Percentiles rank a stretch among this genome's conserved stretches.
Evolutionary conservation across 2,113 vertebrate species (phyloP).

Genomic region (Antidorcas marsupialis): DNA sequence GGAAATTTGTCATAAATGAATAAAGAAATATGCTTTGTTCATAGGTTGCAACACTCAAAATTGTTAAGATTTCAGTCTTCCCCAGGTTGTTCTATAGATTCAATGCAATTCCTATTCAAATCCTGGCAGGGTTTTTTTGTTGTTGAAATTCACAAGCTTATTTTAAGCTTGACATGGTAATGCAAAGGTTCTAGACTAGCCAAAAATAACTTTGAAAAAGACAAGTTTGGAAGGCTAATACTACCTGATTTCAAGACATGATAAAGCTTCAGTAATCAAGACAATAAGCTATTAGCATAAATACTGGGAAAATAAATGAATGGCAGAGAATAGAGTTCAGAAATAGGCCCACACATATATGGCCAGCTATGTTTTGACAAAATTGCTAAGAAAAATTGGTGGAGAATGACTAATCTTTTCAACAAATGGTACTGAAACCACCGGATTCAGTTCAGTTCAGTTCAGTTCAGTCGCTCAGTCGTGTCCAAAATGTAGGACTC

Average conservation of each 20-base stretch:
- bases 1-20: neutral
- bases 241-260: neutral
- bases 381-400: neutral
- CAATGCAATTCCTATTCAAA: neutral
- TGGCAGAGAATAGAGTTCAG: neutral
- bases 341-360: neutral
- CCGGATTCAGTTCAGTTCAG: neutral
- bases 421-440: neutral
- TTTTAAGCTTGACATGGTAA: neutral
- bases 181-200: neutral
- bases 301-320: neutral
- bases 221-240: neutral
- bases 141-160: neutral
- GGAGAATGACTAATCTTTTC: neutral
- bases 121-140: neutral
- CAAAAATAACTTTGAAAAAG: neutral
- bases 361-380: neutral
- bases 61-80: neutral
- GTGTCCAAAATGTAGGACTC: neutral
- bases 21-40: neutral
- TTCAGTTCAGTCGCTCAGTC: too few species aligned
- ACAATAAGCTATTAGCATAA: neutral
- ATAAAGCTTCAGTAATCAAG: neutral
- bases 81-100: neutral
- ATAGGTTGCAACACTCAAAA: neutral